A percentile compares a stretch with the other conserved stretches of the same genome.
Conservation (phyloP, 2,888 invertebrate species). For the Mythimna impura region DNA sequence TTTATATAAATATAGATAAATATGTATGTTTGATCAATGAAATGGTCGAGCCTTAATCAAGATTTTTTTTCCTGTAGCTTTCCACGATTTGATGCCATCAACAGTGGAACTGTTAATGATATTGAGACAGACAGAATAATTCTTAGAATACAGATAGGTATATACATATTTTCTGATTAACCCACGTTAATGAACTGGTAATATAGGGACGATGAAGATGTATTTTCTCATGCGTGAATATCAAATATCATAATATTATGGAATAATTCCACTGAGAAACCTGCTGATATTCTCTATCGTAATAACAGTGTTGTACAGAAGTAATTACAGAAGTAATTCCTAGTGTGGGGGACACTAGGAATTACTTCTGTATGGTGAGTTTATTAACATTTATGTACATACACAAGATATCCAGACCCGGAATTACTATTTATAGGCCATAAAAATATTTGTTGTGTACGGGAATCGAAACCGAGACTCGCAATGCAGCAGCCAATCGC, state of each 20-base stretch:
- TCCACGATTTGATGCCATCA: neutral
- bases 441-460: no score
- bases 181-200: conserved; percentile 11
- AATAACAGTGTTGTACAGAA: conserved; percentile 19
- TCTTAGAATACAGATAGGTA: neutral
- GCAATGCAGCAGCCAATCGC: no score
- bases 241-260: conserved; percentile 49
- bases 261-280: conserved; percentile 39
- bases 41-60: neutral
- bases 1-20: neutral
- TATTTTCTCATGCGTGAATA: conserved; percentile 49
- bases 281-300: conserved; percentile 30
- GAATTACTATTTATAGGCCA: no score
- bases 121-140: conserved; percentile 6
- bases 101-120: neutral
- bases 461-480: no score
- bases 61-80: neutral
- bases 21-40: conserved; percentile 11
- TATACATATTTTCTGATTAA: conserved; percentile 14
- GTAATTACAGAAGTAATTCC: no score
- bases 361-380: no score
- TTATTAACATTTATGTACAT: no score
- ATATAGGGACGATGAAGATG: conserved; percentile 21
- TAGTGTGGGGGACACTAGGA: no score
- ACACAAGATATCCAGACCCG: no score